Evolutionary conservation across 2,113 vertebrate genomes (phyloP), one percentile per base, ranked within the genome.

Genomic region (Megaleporinus macrocephalus): DNA sequence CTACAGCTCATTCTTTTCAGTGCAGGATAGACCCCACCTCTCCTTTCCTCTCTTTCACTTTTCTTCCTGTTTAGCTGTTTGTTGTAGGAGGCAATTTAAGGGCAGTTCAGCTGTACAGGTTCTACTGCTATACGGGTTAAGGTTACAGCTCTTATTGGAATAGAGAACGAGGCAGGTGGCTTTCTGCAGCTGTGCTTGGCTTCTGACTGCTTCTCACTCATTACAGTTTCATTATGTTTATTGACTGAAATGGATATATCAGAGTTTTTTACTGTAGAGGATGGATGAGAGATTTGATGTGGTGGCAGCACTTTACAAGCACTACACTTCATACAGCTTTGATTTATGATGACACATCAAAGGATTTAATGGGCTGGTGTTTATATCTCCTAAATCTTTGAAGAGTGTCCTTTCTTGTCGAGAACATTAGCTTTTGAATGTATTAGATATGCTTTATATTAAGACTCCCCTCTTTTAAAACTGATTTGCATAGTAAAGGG

Each of bases 31-130:
- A 82, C 80, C 72, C 86, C 83, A 79, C 86, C 78, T 81, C 73
- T 83, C 68, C 65, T 87, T 83, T 89, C 79, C 85, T 81, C 82
- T 80, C 78, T 80, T 26, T 79, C 27, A 55, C 36, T 81, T 88
- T 86, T 81, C 85, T 91, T 89, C 85, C 88, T 86, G 74, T 83
- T 78, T 84, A 80, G 15, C 76, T 79, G 49, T 78, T 76, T 57
- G 80, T 79, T 70, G 76, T 84, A 49, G 82, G 44, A 78, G 18
- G 15, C 29, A 82, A 62, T 57, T 76, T 77, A 33, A 7, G 51
- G 44, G 33, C 22, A 29, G 24, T 79, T 68, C 30, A 84, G 30
- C 47, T 70, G 41, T 24, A 65, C 55, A 72, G 68, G 18, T 44
- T 57, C n/a, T 16, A n/a, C 53, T n/a, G n/a, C 55, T 59, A 22